These are phyloP conservation scores for Cryptoprocta ferox DNA, from an alignment of 2,797 vertebrate species.

Conservation along the genomic window DNA sequence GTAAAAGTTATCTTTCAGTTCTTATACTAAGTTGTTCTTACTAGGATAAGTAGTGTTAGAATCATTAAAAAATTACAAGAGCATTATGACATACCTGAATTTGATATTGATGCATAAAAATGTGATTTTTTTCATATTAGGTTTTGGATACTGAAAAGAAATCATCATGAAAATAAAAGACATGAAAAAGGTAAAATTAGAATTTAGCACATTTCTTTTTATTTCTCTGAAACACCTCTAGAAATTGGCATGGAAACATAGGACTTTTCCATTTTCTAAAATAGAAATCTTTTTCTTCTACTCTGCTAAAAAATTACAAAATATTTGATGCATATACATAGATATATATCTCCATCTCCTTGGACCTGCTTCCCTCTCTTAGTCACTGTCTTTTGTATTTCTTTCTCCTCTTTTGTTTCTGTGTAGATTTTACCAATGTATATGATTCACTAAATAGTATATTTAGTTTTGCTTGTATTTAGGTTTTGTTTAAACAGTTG, in stretches of 20 bases:
- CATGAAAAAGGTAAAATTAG: constrained; percentile 71
- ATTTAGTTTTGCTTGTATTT: constrained; percentile 31
- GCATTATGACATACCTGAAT: neutral
- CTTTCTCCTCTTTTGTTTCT: constrained; percentile 29
- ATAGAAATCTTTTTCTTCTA: neutral
- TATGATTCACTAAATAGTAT: neutral
- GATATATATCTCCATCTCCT: neutral
- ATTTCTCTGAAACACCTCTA: neutral
- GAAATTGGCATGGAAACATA: neutral
- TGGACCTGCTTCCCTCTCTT: neutral
- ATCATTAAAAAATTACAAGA: neutral
- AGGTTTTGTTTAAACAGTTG: neutral
- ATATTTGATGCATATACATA: neutral
- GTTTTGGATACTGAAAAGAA: constrained; percentile 77
- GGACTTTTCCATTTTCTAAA: constrained; percentile 29
- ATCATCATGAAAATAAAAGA: constrained; percentile 59
- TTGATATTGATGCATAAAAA: constrained; percentile 35
- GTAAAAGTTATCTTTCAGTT: neutral
- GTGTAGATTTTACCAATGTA: neutral
- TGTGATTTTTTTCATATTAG: constrained; percentile 38
- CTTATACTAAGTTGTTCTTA: neutral
- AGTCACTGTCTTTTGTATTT: neutral
- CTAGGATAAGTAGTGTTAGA: neutral
- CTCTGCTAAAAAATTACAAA: neutral
- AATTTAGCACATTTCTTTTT: constrained; percentile 20